These are phyloP conservation scores for Brachyistius frenatus DNA, from an alignment of 2,113 vertebrate species.

Conservation along the genomic window DNA sequence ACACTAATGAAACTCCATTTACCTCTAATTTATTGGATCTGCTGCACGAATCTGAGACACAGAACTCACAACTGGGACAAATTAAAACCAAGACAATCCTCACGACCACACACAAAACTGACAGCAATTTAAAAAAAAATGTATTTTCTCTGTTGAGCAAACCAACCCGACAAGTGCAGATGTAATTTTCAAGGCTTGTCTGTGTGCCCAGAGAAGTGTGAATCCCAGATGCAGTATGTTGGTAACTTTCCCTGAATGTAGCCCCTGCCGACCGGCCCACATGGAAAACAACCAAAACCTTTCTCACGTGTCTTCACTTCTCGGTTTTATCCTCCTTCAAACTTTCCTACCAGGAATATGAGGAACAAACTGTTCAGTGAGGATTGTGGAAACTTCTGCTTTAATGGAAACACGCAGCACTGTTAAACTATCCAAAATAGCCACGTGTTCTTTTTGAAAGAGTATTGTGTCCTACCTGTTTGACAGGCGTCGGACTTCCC, in stretches of 20 bases:
- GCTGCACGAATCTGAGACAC: neutral
- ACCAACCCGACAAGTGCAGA: neutral
- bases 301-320: constrained; percentile 19
- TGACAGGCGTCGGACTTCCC: constrained; percentile 90
- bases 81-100: neutral
- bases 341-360: constrained; percentile 23
- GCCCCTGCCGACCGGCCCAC: constrained; percentile 15
- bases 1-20: neutral
- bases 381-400: constrained; percentile 16
- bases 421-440: neutral
- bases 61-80: neutral
- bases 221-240: constrained; percentile 15
- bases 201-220: constrained; percentile 19
- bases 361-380: constrained; percentile 3
- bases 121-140: too few species aligned
- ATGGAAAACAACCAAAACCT: constrained; percentile 47
- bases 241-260: constrained; percentile 22
- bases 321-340: constrained; percentile 8
- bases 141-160: neutral
- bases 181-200: neutral
- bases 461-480: neutral
- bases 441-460: too few species aligned
- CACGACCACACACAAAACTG: neutral
- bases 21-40: constrained; percentile 7
- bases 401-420: constrained; percentile 3